Evolutionary conservation across 2,888 invertebrate genomes (phyloP).

Genomic region (Graphium colonna): DNA sequence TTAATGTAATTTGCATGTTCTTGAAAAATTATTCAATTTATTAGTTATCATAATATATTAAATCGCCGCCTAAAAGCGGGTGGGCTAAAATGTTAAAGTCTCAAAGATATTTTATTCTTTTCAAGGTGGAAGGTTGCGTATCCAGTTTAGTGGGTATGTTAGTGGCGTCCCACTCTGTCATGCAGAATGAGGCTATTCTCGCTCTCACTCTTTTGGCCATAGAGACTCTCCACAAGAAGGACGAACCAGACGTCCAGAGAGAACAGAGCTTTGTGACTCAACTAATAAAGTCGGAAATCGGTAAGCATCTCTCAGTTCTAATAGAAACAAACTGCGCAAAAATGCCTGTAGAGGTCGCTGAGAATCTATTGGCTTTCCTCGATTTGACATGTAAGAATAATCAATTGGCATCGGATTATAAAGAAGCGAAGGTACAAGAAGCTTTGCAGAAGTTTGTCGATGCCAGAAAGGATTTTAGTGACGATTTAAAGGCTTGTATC

Average conservation of each 20-base stretch:
- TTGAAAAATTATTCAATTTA: too few relatives aligned
- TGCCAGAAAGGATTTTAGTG: conserved; percentile 52
- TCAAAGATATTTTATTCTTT: too few relatives aligned
- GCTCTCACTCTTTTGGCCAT: conserved; percentile 83
- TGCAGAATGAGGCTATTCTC: conserved; percentile 91
- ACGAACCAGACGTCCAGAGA: conserved; percentile 41
- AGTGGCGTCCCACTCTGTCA: conserved; percentile 89
- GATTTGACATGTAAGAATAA: conserved; percentile 64
- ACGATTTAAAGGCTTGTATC: conserved; percentile 48
- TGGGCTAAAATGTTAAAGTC: too few relatives aligned
- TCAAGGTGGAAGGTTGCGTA: conserved; percentile 84
- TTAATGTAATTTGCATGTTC: too few relatives aligned
- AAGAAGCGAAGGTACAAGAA: conserved; percentile 53
- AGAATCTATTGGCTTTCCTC: conserved; percentile 72
- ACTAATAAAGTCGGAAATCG: conserved; percentile 74
- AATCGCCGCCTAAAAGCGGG: too few relatives aligned
- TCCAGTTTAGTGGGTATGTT: conserved; percentile 90
- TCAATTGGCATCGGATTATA: conserved; percentile 53
- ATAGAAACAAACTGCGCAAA: conserved; percentile 69
- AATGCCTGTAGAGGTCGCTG: conserved; percentile 70
- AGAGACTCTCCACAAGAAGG: conserved; percentile 44
- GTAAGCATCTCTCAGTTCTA: conserved; percentile 68
- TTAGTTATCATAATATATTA: too few relatives aligned
- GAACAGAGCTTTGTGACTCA: conserved; percentile 52
- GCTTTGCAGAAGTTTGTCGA: conserved; percentile 54